Evolutionary conservation across 2,113 vertebrate species (phyloP).

Genomic region (Epinephelus lanceolatus): DNA sequence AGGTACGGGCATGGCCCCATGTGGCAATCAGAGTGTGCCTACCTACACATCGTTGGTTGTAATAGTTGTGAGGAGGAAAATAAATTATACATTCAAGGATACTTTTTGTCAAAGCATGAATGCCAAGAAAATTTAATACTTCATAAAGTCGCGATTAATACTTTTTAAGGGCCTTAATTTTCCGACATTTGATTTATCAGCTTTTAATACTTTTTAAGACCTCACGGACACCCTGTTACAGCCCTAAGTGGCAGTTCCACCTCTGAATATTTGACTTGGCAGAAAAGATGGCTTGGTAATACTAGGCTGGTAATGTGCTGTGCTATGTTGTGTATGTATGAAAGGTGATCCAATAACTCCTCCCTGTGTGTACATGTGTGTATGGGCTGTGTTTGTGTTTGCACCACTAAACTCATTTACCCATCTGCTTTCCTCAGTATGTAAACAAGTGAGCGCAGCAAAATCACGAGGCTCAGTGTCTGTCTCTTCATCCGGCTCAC

Average conservation of each 20-base stretch:
- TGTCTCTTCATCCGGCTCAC: constrained; percentile 20
- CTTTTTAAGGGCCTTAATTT: too few relatives aligned
- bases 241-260: background rate
- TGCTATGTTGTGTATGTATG: constrained; percentile 7
- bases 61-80: too few relatives aligned
- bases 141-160: too few relatives aligned
- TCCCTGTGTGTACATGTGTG: background rate
- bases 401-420: constrained; percentile 29
- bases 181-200: too few relatives aligned
- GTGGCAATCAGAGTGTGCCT: too few relatives aligned
- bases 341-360: constrained; percentile 17
- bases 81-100: too few relatives aligned
- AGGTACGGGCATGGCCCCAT: too few relatives aligned
- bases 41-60: too few relatives aligned
- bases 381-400: constrained; percentile 25
- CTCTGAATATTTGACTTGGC: constrained; percentile 9
- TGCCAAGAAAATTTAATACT: too few relatives aligned
- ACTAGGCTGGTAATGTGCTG: background rate
- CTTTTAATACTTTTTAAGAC: too few relatives aligned
- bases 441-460: constrained; percentile 41
- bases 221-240: too few relatives aligned
- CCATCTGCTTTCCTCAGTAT: constrained; percentile 34
- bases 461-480: background rate
- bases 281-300: background rate
- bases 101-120: too few relatives aligned